Evolutionary conservation across 92 coral and sea anemone genomes (phyloP).

Genomic region (Epizoanthus scotinus): DNA sequence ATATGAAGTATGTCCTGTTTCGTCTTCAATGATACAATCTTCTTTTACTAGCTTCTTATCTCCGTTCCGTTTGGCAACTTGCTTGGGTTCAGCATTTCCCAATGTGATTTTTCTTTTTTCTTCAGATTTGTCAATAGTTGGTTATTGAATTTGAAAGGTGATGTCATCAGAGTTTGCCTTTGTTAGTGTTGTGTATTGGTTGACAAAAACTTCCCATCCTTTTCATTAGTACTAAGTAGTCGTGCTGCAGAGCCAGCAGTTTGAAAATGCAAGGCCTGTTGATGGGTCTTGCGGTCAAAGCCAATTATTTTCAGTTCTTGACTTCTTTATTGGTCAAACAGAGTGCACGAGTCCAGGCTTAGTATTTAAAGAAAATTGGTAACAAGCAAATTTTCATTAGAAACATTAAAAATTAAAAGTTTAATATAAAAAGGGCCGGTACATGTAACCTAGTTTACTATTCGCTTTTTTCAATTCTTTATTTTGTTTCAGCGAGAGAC

Average conservation of each 20-base stretch:
- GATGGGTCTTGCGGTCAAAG: slow-evolving; percentile 50
- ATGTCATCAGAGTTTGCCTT: slow-evolving; percentile 44
- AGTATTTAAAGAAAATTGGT: slow-evolving; percentile 41
- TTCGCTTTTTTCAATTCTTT: neutral
- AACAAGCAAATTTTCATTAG: slow-evolving; percentile 4
- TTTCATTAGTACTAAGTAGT: slow-evolving; percentile 35
- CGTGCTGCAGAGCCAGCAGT: slow-evolving; percentile 43
- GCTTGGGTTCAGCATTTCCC: slow-evolving; percentile 39
- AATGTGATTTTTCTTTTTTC: slow-evolving; percentile 40
- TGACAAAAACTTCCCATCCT: slow-evolving; percentile 31
- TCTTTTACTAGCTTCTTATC: slow-evolving; percentile 42
- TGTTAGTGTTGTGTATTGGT: slow-evolving; percentile 22
- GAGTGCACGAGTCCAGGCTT: slow-evolving; percentile 55
- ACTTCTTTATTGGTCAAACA: slow-evolving; percentile 55
- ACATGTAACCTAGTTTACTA: neutral
- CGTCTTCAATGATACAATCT: slow-evolving; percentile 59
- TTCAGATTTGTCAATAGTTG: slow-evolving; percentile 24
- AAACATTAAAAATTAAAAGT: slow-evolving; percentile 6
- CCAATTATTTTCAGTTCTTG: slow-evolving; percentile 47
- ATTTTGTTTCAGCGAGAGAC: too few species aligned
- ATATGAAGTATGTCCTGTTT: slow-evolving; percentile 58
- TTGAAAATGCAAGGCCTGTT: slow-evolving; percentile 36
- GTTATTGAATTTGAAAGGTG: slow-evolving; percentile 24
- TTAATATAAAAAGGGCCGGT: slow-evolving; percentile 13
- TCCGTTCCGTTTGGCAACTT: slow-evolving; percentile 45